phyloP scores from a whole-genome alignment of 2,113 vertebrate genomes.

The Sapajus apella region DNA sequence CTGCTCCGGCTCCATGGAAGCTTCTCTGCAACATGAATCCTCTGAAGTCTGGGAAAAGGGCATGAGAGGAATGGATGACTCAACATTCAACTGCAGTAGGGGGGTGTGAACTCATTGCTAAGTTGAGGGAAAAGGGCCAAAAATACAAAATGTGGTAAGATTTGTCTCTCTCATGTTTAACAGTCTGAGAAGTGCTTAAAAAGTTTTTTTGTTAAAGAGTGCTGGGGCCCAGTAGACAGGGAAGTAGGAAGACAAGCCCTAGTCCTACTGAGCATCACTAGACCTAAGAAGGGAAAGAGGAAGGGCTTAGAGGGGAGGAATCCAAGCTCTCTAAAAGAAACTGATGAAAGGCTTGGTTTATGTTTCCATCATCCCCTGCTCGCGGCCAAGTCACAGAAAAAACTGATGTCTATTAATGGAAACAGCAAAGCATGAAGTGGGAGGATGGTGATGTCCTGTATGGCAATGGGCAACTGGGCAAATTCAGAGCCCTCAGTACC shows the following conservation, averaged over 20 bases:
- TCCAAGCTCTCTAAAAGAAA: background rate
- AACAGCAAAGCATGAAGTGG: background rate
- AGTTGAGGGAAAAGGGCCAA: background rate
- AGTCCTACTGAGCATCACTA: background rate
- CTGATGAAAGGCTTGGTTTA: background rate
- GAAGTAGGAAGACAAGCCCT: background rate
- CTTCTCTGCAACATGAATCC: background rate
- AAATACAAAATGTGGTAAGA: constrained; percentile 19
- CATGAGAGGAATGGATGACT: background rate
- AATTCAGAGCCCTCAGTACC: background rate
- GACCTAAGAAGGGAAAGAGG: background rate
- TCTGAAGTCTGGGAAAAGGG: background rate
- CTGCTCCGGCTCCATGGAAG: background rate
- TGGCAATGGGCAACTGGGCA: background rate
- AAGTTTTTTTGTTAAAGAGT: background rate
- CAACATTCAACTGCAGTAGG: background rate
- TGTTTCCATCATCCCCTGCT: background rate
- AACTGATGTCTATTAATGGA: background rate
- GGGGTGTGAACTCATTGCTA: background rate
- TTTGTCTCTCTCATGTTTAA: constrained; percentile 51
- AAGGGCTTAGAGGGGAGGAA: background rate
- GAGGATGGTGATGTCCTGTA: background rate
- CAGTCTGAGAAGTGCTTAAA: constrained; percentile 12
- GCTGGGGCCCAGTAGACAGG: background rate
- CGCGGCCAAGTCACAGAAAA: background rate